Base-by-base conservation (phyloP, 2,888 invertebrate species). In the Geotrupes spiniger region DNA sequence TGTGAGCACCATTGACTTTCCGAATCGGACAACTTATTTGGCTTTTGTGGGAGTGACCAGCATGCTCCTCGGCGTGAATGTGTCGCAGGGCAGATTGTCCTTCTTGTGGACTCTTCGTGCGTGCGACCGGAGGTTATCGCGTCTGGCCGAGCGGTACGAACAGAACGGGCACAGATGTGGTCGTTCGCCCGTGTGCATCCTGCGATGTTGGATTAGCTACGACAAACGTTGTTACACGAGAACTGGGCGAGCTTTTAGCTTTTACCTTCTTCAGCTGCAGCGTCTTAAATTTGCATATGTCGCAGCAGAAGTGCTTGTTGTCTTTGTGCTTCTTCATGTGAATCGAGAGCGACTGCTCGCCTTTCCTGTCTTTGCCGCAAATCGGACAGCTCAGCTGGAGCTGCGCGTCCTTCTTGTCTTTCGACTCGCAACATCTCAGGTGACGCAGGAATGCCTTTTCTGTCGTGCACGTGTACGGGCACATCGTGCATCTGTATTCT, bases 171-270 rank as follows among this genome's bases (percentile, higher is more conserved):
- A 79, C 8, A 78, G 67, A 59, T 78, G 78, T 2, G 78, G 78
- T 49, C 78, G 78, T 56, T 78, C 78, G 3, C 78, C 78, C 27
- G 78, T 78, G 57, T 78, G 78, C 78, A 78, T 78, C 49, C 78
- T 69, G 42, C 78, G 71, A 61, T 78, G 78, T 59, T 78, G 78
- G 49, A 78, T 78, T 38, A 77, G 61, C 76, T 76, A 60, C 2
- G 61, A 65, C 51, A 38, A 53, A 48, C 49, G 15, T 26, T 37
- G 16, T 44, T 4, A 50, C n/a, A n/a, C 11, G n/a, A n/a, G n/a
- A n/a, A n/a, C n/a, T 33, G 33, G 14, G 3, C 12, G n/a, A 21
- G 43, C 10, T 50, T n/a, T n/a, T n/a, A n/a, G n/a, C n/a, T n/a
- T n/a, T n/a, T 63, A 78, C 78, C 72, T 79, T 79, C 61, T 79